These are phyloP conservation scores for Triplophysa bombifrons DNA, from an alignment of 2,797 vertebrate species.

Conservation along the genomic window DNA sequence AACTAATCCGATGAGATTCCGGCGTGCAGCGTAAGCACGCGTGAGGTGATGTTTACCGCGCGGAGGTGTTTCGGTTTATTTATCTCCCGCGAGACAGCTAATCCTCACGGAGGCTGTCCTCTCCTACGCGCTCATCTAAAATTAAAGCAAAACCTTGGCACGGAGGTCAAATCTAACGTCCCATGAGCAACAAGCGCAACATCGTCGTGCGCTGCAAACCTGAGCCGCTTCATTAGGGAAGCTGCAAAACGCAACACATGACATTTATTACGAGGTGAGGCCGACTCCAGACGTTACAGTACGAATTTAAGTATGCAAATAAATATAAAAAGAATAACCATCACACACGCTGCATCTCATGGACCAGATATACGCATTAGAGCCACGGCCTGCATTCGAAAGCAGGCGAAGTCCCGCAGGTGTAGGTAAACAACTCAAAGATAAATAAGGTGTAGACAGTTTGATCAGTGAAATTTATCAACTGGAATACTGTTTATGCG, in stretches of 20 bases:
- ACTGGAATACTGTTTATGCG: constrained; percentile 6
- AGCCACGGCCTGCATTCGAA: constrained; percentile 1
- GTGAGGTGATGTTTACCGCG: background rate
- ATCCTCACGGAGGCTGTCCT: constrained; percentile 30
- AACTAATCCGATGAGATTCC: constrained; percentile 17
- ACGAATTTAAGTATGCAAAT: background rate
- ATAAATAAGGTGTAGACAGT: background rate
- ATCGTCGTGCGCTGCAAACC: background rate
- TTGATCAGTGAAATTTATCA: constrained; percentile 29
- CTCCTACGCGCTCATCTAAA: constrained; percentile 33
- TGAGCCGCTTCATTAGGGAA: background rate
- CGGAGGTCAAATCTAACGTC: constrained; percentile 4
- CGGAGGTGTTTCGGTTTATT: background rate
- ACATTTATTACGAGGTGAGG: background rate
- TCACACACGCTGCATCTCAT: background rate
- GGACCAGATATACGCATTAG: background rate
- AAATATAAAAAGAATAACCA: background rate
- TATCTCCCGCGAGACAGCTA: constrained; percentile 26
- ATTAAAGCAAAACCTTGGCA: constrained; percentile 26
- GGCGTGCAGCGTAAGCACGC: background rate
- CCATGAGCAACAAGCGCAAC: background rate
- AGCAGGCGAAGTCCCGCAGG: constrained; percentile 21
- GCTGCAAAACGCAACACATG: background rate
- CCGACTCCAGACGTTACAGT: no score
- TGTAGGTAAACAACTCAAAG: constrained; percentile 22